phyloP scores from a whole-genome alignment of 1,140 invertebrate genomes.

The Papilio polytes region DNA sequence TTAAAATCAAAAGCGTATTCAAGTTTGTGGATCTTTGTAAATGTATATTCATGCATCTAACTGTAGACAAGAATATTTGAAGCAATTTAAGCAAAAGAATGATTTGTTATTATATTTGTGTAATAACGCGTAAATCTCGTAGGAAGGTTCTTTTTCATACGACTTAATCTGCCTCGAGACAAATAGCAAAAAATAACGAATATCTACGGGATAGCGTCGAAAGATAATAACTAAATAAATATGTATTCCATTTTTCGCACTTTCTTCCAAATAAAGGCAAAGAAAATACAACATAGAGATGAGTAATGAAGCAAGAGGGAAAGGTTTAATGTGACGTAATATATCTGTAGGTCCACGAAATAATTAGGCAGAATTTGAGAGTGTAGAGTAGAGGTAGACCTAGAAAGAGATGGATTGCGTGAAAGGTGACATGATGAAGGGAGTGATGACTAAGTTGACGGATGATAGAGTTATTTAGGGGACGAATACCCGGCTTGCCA shows the following conservation, averaged over 20 bases:
- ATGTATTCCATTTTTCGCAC: conserved; percentile 19
- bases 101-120: conserved; percentile 25
- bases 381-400: too few species aligned
- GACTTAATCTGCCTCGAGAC: conserved; percentile 12
- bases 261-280: background rate
- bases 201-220: background rate
- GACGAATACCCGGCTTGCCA: too few species aligned
- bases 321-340: background rate
- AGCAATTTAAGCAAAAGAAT: background rate
- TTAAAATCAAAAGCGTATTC: too few species aligned
- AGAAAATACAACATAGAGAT: background rate
- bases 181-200: conserved; percentile 20
- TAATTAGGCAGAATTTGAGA: too few species aligned
- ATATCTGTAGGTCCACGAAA: background rate
- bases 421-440: too few species aligned
- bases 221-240: conserved; percentile 17
- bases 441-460: too few species aligned
- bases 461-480: too few species aligned
- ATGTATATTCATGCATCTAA: too few species aligned
- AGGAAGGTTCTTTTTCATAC: conserved; percentile 18
- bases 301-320: background rate
- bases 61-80: background rate
- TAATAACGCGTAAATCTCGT: conserved; percentile 23
- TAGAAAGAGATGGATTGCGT: too few species aligned
- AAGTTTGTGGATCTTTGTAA: too few species aligned